phyloP scores from a whole-genome alignment of 2,113 vertebrate species.

The Megaptera novaeangliae region DNA sequence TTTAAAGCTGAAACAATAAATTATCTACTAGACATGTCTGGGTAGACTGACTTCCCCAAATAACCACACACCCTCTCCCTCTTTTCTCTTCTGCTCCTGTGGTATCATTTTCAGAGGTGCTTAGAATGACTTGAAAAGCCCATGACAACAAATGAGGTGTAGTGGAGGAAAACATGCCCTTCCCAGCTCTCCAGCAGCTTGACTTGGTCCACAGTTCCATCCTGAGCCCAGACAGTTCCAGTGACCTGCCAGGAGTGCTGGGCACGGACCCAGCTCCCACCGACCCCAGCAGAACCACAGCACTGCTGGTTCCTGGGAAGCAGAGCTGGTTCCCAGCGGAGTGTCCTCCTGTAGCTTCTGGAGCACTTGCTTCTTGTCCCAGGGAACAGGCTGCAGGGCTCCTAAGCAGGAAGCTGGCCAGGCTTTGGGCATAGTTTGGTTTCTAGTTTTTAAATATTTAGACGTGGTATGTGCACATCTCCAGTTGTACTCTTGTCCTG shows the following conservation, averaged over 20 bases:
- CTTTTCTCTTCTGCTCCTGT: neutral
- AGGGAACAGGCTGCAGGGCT: neutral
- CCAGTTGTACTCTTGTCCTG: neutral
- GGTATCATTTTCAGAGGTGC: neutral
- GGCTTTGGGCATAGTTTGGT: neutral
- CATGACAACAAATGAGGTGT: neutral
- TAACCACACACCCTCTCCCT: neutral
- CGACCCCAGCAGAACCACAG: fast-evolving
- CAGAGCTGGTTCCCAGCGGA: neutral
- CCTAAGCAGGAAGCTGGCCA: neutral
- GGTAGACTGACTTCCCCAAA: neutral
- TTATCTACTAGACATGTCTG: neutral
- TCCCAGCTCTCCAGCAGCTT: neutral
- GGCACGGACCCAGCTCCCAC: neutral
- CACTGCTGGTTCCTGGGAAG: neutral
- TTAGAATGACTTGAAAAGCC: neutral
- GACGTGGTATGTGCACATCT: neutral
- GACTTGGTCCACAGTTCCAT: neutral
- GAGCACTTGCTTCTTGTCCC: neutral
- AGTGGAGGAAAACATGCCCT: neutral
- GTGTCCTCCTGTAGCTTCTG: neutral
- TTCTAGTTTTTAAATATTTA: neutral
- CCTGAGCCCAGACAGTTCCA: neutral
- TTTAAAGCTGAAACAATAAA: neutral
- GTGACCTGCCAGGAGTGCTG: neutral